These are phyloP conservation scores for Alligator mississippiensis DNA, from an alignment of 2,113 vertebrate genomes.

Conservation along the genomic window DNA sequence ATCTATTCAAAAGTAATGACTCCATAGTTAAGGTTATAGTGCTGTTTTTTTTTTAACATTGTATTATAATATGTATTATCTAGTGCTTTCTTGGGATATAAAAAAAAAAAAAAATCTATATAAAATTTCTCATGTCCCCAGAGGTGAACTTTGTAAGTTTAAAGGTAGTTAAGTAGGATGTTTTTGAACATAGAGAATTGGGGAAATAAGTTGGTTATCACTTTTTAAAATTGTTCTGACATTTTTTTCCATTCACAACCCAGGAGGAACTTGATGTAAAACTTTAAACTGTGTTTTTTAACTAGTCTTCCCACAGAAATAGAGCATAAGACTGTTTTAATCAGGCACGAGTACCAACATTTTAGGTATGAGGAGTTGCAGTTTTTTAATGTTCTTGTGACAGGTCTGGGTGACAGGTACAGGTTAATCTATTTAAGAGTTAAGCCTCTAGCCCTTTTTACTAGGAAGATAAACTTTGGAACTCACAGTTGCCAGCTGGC, in stretches of 20 bases:
- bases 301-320: not conserved
- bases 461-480: not conserved
- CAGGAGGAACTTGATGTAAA: not conserved
- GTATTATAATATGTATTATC: slow-evolving; percentile 34
- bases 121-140: slow-evolving; percentile 33
- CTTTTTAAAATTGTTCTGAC: not conserved
- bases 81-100: not conserved
- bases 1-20: slow-evolving; percentile 14
- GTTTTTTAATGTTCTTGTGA: not conserved
- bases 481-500: not conserved
- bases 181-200: slow-evolving; percentile 14
- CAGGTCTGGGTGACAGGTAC: not conserved
- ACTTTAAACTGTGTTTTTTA: not conserved
- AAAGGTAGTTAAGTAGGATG: slow-evolving; percentile 23
- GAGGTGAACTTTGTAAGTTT: slow-evolving; percentile 47
- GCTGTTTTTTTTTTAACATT: slow-evolving; percentile 26
- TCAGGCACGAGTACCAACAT: not conserved
- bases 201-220: not conserved
- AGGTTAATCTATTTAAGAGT: not conserved
- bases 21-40: slow-evolving; percentile 47
- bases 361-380: not conserved
- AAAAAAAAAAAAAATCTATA: slow-evolving; percentile 10
- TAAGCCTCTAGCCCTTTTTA: not conserved
- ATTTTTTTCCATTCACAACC: not conserved
- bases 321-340: not conserved